Evolutionary conservation across 1,140 invertebrate genomes (phyloP).

Genomic region (Helicoverpa zea): DNA sequence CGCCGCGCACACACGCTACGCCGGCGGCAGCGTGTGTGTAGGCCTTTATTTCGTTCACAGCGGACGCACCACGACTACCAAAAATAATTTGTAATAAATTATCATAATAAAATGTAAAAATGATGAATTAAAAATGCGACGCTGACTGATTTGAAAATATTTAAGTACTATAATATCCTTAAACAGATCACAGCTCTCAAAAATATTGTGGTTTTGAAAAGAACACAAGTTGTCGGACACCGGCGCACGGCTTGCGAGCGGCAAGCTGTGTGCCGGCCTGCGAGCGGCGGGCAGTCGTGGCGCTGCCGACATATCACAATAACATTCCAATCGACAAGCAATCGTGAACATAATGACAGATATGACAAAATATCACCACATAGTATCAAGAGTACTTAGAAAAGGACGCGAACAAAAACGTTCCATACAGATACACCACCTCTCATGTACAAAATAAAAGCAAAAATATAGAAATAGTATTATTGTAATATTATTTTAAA

Average conservation of each 20-base stretch:
- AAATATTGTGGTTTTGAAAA: not conserved
- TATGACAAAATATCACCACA: constrained; percentile 1
- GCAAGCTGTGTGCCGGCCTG: not conserved
- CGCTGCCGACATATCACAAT: not conserved
- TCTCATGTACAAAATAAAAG: constrained; percentile 63
- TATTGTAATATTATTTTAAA: constrained; percentile 65
- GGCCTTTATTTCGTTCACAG: constrained; percentile 43
- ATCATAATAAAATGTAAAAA: not conserved
- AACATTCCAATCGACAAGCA: not conserved
- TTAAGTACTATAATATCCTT: constrained; percentile 34
- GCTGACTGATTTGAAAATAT: constrained; percentile 2
- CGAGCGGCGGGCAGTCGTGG: not conserved
- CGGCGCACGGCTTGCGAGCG: not conserved
- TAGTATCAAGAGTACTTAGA: not conserved
- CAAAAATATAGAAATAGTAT: constrained; percentile 70
- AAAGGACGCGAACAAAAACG: constrained; percentile 15
- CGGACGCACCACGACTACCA: constrained; percentile 12
- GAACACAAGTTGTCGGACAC: not conserved
- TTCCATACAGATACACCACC: constrained; percentile 53
- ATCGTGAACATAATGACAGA: constrained; percentile 6
- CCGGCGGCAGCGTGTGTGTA: constrained; percentile 43
- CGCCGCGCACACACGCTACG: not conserved
- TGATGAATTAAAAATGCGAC: not conserved
- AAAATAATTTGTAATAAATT: not conserved
- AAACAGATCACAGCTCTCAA: constrained; percentile 26